phyloP scores from a whole-genome alignment of 2,888 invertebrate species.

The Aphelenchoides bicaudatus region DNA sequence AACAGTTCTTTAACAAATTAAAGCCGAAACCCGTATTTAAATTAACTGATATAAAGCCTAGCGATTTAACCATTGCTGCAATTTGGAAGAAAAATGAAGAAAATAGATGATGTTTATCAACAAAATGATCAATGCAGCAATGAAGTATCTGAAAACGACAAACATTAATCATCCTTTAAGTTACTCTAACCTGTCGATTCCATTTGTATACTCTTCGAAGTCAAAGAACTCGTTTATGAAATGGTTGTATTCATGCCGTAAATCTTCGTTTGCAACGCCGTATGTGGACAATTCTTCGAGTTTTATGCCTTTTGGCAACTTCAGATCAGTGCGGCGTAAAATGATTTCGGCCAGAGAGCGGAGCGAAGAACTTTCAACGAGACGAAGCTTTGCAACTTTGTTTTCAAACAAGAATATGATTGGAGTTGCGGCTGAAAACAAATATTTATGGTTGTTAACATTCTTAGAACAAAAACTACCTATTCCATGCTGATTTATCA shows the following conservation, averaged over 20 bases:
- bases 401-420: slow-evolving; percentile 5
- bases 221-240: slow-evolving; percentile 8
- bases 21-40: neutral
- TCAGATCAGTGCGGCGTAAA: neutral
- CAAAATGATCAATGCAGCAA: neutral
- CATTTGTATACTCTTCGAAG: neutral
- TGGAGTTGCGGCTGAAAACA: slow-evolving; percentile 10
- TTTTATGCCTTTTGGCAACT: neutral
- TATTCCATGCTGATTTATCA: slow-evolving; percentile 17
- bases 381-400: neutral
- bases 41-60: too few species aligned
- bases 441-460: too few species aligned
- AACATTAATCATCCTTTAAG: neutral
- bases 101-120: slow-evolving; percentile 6
- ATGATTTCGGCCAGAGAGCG: neutral
- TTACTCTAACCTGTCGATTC: neutral
- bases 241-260: neutral
- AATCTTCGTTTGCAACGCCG: neutral
- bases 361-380: neutral
- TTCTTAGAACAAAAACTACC: too few species aligned
- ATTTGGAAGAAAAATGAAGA: neutral
- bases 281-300: neutral
- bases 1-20: neutral
- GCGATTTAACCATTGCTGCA: slow-evolving; percentile 10
- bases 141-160: slow-evolving; percentile 2